A percentile compares a stretch with the other conserved stretches of the same genome.
phyloP scores from a whole-genome alignment of 2,113 vertebrate species.

The Gambusia affinis region DNA sequence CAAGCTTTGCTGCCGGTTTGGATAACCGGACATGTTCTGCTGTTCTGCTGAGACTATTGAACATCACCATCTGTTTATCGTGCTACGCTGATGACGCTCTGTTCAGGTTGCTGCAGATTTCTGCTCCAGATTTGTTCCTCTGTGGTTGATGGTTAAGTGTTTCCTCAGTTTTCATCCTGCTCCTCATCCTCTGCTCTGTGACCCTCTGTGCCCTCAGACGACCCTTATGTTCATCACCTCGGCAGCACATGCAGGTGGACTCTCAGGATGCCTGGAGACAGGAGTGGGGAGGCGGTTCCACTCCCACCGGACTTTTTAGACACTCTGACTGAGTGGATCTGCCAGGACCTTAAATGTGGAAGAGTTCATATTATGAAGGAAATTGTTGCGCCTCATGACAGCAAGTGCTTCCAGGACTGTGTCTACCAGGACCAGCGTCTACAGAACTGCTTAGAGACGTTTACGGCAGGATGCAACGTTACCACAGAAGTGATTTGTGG shows the following conservation, averaged over 20 bases:
- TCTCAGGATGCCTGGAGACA: conserved; percentile 30
- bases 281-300: not conserved
- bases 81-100: too few relatives aligned
- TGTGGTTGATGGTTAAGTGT: too few relatives aligned
- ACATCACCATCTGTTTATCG: too few relatives aligned
- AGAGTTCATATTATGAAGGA: not conserved
- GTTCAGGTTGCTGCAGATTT: too few relatives aligned
- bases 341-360: conserved; percentile 59
- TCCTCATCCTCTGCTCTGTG: not conserved
- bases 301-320: conserved; percentile 13
- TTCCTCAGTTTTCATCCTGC: not conserved
- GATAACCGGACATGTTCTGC: too few relatives aligned
- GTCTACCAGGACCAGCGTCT: conserved; percentile 40
- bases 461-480: too few relatives aligned
- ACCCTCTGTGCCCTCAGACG: conserved; percentile 32
- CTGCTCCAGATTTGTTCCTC: too few relatives aligned
- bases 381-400: not conserved
- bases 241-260: conserved; percentile 54
- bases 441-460: conserved; percentile 58
- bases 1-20: too few relatives aligned
- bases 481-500: conserved; percentile 63
- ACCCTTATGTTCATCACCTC: conserved; percentile 24
- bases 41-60: too few relatives aligned
- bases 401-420: conserved; percentile 62
- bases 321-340: conserved; percentile 33